Conservation (phyloP, 2,888 invertebrate genomes). For the Lutraria lutraria region DNA sequence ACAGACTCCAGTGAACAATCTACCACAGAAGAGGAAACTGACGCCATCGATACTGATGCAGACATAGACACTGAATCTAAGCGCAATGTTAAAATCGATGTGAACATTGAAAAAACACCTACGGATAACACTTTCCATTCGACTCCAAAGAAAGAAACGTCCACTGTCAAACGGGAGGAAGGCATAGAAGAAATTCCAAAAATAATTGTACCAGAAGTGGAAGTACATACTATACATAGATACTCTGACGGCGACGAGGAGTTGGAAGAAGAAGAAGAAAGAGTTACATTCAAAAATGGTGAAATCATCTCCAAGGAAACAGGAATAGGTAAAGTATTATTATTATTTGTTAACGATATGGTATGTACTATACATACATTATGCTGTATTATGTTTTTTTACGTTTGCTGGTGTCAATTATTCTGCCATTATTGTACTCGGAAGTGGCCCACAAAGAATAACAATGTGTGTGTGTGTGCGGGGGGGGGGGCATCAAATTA, state of each 20-base stretch:
- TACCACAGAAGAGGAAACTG: not conserved
- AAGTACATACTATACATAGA: not conserved
- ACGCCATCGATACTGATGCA: not conserved
- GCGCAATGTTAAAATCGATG: not conserved
- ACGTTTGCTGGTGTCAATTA: too few relatives aligned
- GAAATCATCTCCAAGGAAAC: constrained; percentile 45
- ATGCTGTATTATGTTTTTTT: too few relatives aligned
- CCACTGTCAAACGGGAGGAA: not conserved
- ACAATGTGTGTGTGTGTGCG: too few relatives aligned
- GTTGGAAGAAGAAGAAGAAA: constrained; percentile 25
- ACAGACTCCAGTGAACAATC: too few relatives aligned
- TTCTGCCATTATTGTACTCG: too few relatives aligned
- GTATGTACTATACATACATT: too few relatives aligned
- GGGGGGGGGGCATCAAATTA: too few relatives aligned
- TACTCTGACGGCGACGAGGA: not conserved
- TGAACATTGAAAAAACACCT: not conserved
- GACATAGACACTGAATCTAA: not conserved
- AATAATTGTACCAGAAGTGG: not conserved
- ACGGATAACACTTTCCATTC: not conserved
- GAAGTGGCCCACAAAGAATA: too few relatives aligned
- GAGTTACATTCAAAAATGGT: constrained; percentile 58
- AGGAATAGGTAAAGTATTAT: not conserved
- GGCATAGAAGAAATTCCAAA: not conserved
- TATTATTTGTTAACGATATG: too few relatives aligned
- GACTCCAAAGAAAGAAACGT: constrained; percentile 3